Percentiles rank a stretch among this genome's conserved stretches.
These are phyloP conservation scores for Danio jaintianensis DNA, from an alignment of 2,797 vertebrate genomes.

Conservation along the genomic window DNA sequence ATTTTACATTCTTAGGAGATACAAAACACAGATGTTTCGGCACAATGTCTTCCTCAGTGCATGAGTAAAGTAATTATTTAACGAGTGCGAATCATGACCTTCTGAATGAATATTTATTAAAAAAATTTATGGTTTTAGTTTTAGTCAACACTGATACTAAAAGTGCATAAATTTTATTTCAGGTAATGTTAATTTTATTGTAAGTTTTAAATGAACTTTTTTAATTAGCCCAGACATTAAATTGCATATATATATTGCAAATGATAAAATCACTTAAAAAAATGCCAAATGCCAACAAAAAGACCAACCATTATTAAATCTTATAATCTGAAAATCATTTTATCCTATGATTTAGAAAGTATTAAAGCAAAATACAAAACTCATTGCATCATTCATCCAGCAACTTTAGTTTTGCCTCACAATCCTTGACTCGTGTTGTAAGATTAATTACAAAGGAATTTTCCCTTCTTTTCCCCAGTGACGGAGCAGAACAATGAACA, in stretches of 20 bases:
- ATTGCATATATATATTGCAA: no score
- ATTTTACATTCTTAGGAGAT: no score
- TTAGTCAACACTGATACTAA: neutral
- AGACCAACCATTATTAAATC: neutral
- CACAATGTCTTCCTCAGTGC: no score
- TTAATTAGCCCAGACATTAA: no score
- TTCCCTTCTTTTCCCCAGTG: conserved; percentile 46
- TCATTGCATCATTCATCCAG: neutral
- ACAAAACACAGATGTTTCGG: no score
- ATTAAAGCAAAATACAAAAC: conserved; percentile 24
- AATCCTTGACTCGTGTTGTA: conserved; percentile 35
- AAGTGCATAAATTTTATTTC: neutral
- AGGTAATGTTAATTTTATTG: no score
- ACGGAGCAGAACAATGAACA: conserved; percentile 55
- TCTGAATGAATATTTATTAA: no score
- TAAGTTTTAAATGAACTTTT: no score
- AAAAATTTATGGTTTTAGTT: neutral
- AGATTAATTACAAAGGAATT: conserved; percentile 56
- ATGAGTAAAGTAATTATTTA: no score
- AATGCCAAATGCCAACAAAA: neutral
- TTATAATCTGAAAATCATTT: neutral
- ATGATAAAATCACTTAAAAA: neutral
- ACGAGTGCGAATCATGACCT: no score
- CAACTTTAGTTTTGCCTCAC: neutral
- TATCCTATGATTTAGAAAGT: neutral